Evolutionary conservation across 2,113 vertebrate species (phyloP).

Genomic region (Silurus asotus): DNA sequence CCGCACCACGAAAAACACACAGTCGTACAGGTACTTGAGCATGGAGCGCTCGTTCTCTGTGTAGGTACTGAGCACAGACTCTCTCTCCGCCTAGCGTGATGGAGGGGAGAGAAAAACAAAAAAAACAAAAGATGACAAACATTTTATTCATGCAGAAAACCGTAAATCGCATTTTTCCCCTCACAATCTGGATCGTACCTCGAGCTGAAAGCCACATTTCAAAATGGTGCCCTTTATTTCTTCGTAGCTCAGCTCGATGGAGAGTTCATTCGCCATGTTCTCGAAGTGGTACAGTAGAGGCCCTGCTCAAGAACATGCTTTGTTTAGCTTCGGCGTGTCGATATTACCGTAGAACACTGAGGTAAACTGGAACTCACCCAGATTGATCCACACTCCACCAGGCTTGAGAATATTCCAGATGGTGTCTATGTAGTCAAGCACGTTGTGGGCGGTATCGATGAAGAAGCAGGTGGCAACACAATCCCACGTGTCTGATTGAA

Average conservation of each 20-base stretch:
- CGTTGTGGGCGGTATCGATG: conserved; percentile 97
- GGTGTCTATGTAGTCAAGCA: conserved; percentile 95
- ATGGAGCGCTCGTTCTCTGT: conserved; percentile 97
- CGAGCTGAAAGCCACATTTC: conserved; percentile 89
- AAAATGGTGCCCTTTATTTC: conserved; percentile 90
- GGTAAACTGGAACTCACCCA: conserved; percentile 78
- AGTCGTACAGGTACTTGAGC: conserved; percentile 96
- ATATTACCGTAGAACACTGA: too few relatives aligned
- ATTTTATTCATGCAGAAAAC: not conserved
- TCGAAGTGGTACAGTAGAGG: conserved; percentile 97
- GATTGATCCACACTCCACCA: conserved; percentile 97
- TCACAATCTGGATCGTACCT: conserved; percentile 74
- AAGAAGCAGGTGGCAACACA: conserved; percentile 98
- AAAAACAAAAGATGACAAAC: not conserved
- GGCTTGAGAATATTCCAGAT: conserved; percentile 99
- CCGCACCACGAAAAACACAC: conserved; percentile 91
- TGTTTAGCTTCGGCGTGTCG: not conserved
- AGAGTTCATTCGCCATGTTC: conserved; percentile 96
- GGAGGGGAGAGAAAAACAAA: not conserved
- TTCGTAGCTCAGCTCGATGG: conserved; percentile 95
- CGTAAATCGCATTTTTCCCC: too few relatives aligned
- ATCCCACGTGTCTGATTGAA: conserved; percentile 85
- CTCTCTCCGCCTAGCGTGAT: conserved; percentile 82
- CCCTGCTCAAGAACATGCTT: conserved; percentile 70
- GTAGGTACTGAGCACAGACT: conserved; percentile 90